Evolutionary conservation across 2,888 invertebrate species (phyloP), one percentile per base, ranked within the genome.

Genomic region (Synergus umbraculus): DNA sequence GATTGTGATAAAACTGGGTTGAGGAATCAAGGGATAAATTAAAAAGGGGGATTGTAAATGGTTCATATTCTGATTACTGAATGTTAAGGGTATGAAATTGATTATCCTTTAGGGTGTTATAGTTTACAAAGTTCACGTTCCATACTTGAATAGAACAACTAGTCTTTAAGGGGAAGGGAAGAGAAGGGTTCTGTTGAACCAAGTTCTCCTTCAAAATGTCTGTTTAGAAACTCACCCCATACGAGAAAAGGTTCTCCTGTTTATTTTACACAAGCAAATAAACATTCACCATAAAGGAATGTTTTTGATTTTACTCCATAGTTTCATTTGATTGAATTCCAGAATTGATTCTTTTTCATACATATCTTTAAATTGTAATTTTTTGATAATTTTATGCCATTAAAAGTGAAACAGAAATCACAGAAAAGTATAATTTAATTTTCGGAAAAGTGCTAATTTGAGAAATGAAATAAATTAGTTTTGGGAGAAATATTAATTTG

Each of bases 151-250:
- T 73, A 46, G 37, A 73, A 37, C n/a, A 22, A 9, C 9, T 49
- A n/a, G 69, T 73, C 49, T 29, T 73, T 73, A 49, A 37, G 69
- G 15, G 8, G 49, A 22, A 49, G n/a, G 1, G 37, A 22, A 67
- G 49, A 10, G 12, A 76, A 37, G 60, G 76, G 49, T 73, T 54
- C 65, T 73, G 37, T 49, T 49, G 77, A 78, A 67, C 49, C 54
- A 69, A 76, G 41, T 46, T 58, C 29, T 65, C 73, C 43, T 64
- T 49, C 46, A 66, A 49, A 37, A 18, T 44, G n/a, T 63, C 46
- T 41, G 65, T 73, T 78, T 63, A 78, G 41, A 78, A 64, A 63
- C 49, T 69, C 60, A 12, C 60, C 60, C 46, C 29, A 15, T 9
- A 76, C n/a, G 10, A 41, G 54, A 37, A 77, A 29, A 37, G 77